Conservation (phyloP, 2,113 vertebrate genomes). For the Phylloscopus trochilus region DNA sequence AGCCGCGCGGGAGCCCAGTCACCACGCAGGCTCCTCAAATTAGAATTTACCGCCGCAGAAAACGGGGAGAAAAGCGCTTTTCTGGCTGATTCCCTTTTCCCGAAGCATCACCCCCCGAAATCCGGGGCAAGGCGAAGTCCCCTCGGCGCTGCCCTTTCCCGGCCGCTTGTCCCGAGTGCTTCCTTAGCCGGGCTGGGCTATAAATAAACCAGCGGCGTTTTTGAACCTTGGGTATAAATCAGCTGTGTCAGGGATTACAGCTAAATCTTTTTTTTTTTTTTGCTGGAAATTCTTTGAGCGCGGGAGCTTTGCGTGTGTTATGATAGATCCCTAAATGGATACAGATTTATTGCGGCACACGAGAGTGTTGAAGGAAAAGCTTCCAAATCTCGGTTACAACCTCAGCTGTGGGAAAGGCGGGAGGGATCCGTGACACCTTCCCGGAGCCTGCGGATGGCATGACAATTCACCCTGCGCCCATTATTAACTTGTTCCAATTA, state of each 20-base stretch:
- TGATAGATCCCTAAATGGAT: constrained; percentile 57
- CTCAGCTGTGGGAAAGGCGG: constrained; percentile 13
- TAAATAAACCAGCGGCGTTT: constrained; percentile 51
- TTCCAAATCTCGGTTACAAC: constrained; percentile 31
- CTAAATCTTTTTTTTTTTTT: constrained; percentile 65
- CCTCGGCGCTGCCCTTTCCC: neutral
- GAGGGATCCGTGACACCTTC: constrained; percentile 33
- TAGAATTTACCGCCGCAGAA: constrained; percentile 14
- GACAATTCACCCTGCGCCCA: constrained; percentile 58
- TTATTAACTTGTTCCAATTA: constrained; percentile 66
- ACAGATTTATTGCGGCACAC: constrained; percentile 63
- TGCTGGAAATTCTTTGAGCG: constrained; percentile 60
- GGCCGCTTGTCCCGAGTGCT: neutral
- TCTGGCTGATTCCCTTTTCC: neutral
- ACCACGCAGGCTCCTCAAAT: neutral
- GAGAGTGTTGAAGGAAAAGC: constrained; percentile 61
- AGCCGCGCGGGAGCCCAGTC: neutral
- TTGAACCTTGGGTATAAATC: constrained; percentile 60
- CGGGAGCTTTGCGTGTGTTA: constrained; percentile 59
- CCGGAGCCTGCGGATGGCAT: constrained; percentile 18
- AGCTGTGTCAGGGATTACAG: constrained; percentile 64
- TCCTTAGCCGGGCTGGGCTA: neutral
- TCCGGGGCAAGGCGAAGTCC: neutral
- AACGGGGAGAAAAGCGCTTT: neutral
- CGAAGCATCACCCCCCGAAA: neutral